Base-by-base conservation (phyloP, 2,797 vertebrate genomes). In the Carapus acus region DNA sequence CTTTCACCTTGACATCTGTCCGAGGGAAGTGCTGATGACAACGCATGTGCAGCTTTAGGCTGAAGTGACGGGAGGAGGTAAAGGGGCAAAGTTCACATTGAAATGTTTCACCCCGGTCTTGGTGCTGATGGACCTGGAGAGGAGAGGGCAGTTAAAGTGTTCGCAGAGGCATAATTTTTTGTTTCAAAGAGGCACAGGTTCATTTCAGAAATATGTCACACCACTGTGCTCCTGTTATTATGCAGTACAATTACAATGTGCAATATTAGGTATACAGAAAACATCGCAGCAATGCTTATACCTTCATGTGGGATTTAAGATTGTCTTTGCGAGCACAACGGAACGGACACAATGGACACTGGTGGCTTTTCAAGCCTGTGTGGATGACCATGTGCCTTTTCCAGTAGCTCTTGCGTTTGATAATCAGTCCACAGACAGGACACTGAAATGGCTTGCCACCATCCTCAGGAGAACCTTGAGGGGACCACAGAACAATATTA, bases 251-350 rank as follows among this genome's bases (percentile, higher is more conserved):
- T 60, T 58, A 49, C 52, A 65, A 57, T 51, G 51, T 19, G 9
- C 52, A 41, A 36, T 21, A 24, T n/a, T 49, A 31, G 45, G 21
- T 29, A 42, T 51, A 23, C 8, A 40, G 22, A 53, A 39, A 45
- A 56, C 53, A 16, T 67, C n/a, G n/a, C n/a, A n/a, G n/a, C n/a
- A n/a, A n/a, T n/a, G n/a, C n/a, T 61, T 78, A 81, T 88, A 99
- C 96, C 96, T 98, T 98, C 96, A 98, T 99, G 84, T 99, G 96
- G 80, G 95, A 99, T 89, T 99, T 99, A 74, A 99, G 94, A 97
- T 98, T 99, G 93, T 99, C 96, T 94, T 99, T 98, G 88, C 96
- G 95, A 85, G 95, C 96, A 78, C 96, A 99, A 65, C 96, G 94
- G 85, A 99, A 99, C 16, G 96, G 95, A 83, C 95, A 98, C 73